Evolutionary conservation across 64 coral and sea anemone genomes (phyloP).

Genomic region (Orbicella faveolata): DNA sequence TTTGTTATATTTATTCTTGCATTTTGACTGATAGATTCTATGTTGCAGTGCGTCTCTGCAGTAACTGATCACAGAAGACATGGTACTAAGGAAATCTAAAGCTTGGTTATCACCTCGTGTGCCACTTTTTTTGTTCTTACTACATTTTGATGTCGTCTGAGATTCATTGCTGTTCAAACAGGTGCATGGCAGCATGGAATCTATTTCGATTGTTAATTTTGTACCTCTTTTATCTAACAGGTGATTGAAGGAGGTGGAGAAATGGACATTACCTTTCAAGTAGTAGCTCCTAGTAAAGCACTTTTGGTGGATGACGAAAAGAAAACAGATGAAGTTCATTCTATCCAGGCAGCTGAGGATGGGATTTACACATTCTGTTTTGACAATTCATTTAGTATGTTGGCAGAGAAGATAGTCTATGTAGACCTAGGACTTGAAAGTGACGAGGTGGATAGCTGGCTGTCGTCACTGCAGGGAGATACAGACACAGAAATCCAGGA

Average conservation of each 20-base stretch:
- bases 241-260: slow-evolving; percentile 91
- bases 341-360: slow-evolving; percentile 39
- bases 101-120: too few species aligned
- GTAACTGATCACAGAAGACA: too few species aligned
- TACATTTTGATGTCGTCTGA: too few species aligned
- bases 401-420: slow-evolving; percentile 74
- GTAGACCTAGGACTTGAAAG: slow-evolving; percentile 74
- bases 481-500: slow-evolving; percentile 1
- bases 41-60: too few species aligned
- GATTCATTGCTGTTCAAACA: too few species aligned
- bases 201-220: too few species aligned
- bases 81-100: too few species aligned
- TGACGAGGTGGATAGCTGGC: slow-evolving; percentile 36
- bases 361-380: slow-evolving; percentile 87
- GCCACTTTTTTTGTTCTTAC: too few species aligned
- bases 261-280: slow-evolving; percentile 69
- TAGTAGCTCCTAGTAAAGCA: slow-evolving; percentile 61
- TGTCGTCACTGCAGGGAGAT: slow-evolving; percentile 32
- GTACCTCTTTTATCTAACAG: background rate
- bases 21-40: too few species aligned
- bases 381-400: slow-evolving; percentile 89
- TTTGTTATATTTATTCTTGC: too few species aligned
- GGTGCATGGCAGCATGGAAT: too few species aligned
- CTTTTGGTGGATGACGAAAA: slow-evolving; percentile 47
- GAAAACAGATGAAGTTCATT: slow-evolving; percentile 73